Evolutionary conservation across 30 jellyfish, hydroid and myxozoan species (phyloP).

Genomic region (Clytia hemisphaerica): DNA sequence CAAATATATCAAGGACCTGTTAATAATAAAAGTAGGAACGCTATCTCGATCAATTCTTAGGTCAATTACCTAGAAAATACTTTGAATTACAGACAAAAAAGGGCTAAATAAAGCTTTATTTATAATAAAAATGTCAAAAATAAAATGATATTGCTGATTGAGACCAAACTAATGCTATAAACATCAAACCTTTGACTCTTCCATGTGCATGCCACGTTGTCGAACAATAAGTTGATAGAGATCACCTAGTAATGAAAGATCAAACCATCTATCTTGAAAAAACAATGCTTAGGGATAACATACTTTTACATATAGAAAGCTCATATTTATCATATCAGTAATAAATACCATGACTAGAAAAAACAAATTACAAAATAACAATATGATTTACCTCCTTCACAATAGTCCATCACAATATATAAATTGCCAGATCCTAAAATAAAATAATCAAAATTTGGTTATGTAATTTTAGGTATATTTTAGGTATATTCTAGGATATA

Average conservation of each 20-base stretch:
- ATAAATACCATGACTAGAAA: neutral
- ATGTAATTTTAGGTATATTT: too few relatives aligned
- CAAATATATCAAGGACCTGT: conserved; percentile 82
- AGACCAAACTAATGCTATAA: neutral
- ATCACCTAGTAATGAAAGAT: conserved; percentile 54
- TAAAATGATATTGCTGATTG: too few relatives aligned
- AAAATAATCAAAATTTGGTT: too few relatives aligned
- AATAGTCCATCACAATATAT: conserved; percentile 92
- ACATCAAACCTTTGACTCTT: conserved; percentile 63
- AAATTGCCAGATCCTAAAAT: conserved; percentile 75
- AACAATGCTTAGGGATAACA: neutral
- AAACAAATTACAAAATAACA: neutral
- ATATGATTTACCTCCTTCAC: conserved; percentile 82
- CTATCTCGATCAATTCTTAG: too few relatives aligned
- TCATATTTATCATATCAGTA: neutral
- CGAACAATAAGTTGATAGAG: conserved; percentile 58
- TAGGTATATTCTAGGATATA: too few relatives aligned
- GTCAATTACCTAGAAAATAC: too few relatives aligned
- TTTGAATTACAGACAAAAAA: neutral
- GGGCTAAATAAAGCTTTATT: neutral
- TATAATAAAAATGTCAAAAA: too few relatives aligned
- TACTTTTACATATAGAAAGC: neutral
- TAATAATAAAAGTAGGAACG: too few relatives aligned
- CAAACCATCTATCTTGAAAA: neutral
- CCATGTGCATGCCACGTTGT: conserved; percentile 69